Base-by-base conservation (phyloP, 2,888 invertebrate species). In the Polydrusus pterygomalis region DNA sequence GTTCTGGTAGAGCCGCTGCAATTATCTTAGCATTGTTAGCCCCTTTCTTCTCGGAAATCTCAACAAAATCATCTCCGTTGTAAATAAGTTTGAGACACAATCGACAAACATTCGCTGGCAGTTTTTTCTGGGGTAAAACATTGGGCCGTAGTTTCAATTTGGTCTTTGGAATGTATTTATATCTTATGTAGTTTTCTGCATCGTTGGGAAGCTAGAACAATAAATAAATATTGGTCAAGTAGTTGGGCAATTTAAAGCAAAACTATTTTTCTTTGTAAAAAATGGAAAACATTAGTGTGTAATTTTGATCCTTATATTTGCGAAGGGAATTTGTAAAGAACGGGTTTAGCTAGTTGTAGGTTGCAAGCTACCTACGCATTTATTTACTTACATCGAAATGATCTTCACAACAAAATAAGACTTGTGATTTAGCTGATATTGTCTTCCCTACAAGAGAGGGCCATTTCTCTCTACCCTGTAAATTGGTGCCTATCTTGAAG, bases 381-480 rank as follows among this genome's bases (percentile, higher is more conserved):
- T n/a, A n/a, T n/a, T n/a, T 3, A 25, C 65, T 58, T 71, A 75
- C 75, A 75, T 75, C 71, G 17, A 70, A 75, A 67, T 75, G 78
- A 58, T 78, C 70, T 73, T 75, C 72, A 40, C 75, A 75, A 54
- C 70, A 71, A 43, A 70, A 25, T 13, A 70, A 13, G n/a, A 63
- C 13, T 17, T 63, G 54, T 5, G 64, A 64, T 30, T 74, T 69
- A 9, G 69, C 62, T n/a, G 47, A 49, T 8, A 73, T 34, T 7
- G 60, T 9, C 47, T 60, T 65, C 10, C 56, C 56, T 15, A 47
- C 30, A 3, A 13, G 11, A 17, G 58, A 60, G 9, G 38, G 17
- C 58, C 34, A 67, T 18, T 54, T 73, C 5, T 67, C 62, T 60
- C 54, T 69, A 30, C n/a, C 15, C 40, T 56, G 65, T 11, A 67